Evolutionary conservation across 2,113 vertebrate genomes (phyloP), one percentile per base, ranked within the genome.

Genomic region (Lophius piscatorius): DNA sequence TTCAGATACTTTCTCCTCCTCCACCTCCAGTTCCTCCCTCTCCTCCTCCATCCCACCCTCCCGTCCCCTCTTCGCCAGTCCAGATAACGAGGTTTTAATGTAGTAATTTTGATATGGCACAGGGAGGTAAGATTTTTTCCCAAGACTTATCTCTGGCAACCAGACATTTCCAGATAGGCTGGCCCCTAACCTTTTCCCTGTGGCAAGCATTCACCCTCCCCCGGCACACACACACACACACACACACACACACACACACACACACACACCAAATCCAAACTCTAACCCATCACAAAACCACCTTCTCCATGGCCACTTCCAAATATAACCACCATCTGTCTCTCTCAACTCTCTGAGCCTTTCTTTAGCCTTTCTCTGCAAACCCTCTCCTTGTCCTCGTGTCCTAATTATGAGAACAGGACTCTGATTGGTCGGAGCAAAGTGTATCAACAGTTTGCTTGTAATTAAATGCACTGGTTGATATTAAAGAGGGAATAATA

Each of bases 71-170:
- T 7, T 28, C 65, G 56, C 40, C 38, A 48, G 75, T 78, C 61
- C 58, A 78, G 70, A 85, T 89, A 85, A 89, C 81, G 72, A 87
- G 74, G 79, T 80, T 85, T 86, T 84, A 87, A 89, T 83, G 78
- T 73, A 82, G 77, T 73, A 83, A 78, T 85, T 87, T 80, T 82
- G 75, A 87, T 82, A 84, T 76, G 81, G 74, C 39, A 42, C 66
- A 74, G 55, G 44, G 71, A 80, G 67, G 61, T 51, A 50, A 59
- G 78, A 76, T 78, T 78, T 78, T 60, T 6, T 35, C 54, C 57
- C 51, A 46, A 20, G 56, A 84, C 84, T 89, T 89, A 89, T 89
- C 86, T 88, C 84, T 60, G 45, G 57, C 82, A 69, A 36, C 42
- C 87, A 89, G 87, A 76, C 82, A 44, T 73, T 76, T 78, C 71